Conservation (phyloP, 2,113 vertebrate genomes). For the Tiliqua scincoides region DNA sequence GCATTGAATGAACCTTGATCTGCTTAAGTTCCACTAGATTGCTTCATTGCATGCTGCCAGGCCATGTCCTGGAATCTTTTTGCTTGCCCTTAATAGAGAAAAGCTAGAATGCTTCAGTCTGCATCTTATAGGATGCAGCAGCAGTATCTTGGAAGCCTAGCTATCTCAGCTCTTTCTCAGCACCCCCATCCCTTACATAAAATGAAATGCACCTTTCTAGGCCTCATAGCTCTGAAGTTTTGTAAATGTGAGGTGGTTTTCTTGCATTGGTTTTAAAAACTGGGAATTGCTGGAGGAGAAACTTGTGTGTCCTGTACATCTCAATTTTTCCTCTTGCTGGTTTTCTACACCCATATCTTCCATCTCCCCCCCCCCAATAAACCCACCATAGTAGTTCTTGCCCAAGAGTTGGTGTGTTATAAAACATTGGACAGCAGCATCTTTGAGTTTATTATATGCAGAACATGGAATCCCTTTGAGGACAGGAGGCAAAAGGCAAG, state of each 20-base stretch:
- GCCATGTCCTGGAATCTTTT: neutral
- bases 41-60: neutral
- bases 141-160: neutral
- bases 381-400: neutral
- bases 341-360: too few species aligned
- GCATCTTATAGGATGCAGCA: neutral
- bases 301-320: neutral
- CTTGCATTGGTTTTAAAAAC: neutral
- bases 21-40: neutral
- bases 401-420: too few species aligned
- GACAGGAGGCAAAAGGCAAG: neutral
- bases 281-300: neutral
- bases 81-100: neutral
- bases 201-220: too few species aligned
- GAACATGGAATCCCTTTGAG: neutral
- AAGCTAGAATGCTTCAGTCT: neutral
- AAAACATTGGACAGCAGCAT: neutral
- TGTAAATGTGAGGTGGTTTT: neutral
- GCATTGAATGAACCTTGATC: neutral
- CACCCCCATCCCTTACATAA: neutral
- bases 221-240: neutral
- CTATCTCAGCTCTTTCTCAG: neutral
- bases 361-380: neutral
- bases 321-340: too few species aligned
- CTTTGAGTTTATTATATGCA: neutral